Conservation (phyloP, 2,888 invertebrate genomes). For the Tubulanus polymorphus region DNA sequence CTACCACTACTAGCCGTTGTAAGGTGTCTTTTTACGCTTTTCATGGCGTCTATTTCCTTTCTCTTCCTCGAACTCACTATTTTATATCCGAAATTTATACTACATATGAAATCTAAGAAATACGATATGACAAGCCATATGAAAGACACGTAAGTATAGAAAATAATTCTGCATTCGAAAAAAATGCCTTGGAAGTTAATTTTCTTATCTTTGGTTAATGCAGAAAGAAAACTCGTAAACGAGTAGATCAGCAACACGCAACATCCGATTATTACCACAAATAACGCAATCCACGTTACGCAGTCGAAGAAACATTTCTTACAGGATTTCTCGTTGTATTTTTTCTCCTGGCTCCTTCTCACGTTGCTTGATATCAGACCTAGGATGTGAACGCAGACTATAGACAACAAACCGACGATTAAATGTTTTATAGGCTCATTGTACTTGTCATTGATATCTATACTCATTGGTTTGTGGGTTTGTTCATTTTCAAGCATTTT, state of each 20-base stretch:
- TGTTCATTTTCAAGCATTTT: not conserved
- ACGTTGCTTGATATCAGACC: not conserved
- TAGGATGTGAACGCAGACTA: not conserved
- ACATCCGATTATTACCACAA: not conserved
- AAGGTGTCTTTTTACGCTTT: not conserved
- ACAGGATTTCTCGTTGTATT: not conserved
- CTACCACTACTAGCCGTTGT: not conserved
- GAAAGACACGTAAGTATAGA: not conserved
- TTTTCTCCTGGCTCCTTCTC: constrained; percentile 3
- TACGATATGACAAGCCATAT: not conserved
- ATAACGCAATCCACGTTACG: not conserved
- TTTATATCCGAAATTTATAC: constrained; percentile 1
- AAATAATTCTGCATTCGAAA: constrained; percentile 1
- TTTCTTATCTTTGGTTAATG: not conserved
- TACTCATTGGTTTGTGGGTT: not conserved
- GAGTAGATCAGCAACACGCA: not conserved
- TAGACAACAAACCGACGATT: not conserved
- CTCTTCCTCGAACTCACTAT: not conserved
- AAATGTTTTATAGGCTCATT: constrained; percentile 1
- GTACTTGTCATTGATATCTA: constrained; percentile 1
- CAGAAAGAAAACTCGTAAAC: not conserved
- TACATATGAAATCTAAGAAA: not conserved
- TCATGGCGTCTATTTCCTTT: not conserved
- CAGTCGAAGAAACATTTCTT: not conserved
- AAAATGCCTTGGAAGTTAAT: not conserved